Conservation (phyloP, 2,888 invertebrate species). For the Antheraea yamamai region DNA sequence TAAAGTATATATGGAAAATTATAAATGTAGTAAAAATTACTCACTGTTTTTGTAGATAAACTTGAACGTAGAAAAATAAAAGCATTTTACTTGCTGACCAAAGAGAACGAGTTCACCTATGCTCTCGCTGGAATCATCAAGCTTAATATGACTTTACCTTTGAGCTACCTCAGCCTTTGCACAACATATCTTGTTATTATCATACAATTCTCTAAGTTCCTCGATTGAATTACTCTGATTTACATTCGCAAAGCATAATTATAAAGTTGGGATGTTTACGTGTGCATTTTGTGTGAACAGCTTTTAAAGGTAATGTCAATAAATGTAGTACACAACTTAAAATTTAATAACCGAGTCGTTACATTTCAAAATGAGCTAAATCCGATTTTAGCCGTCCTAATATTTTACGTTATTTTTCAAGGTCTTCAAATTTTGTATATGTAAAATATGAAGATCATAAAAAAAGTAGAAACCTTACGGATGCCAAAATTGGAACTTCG, state of each 20-base stretch:
- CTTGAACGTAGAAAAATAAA: conserved; percentile 61
- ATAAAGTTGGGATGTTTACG: background rate
- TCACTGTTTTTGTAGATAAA: conserved; percentile 51
- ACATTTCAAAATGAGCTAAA: too few species aligned
- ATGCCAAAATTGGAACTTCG: too few species aligned
- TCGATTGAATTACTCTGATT: conserved; percentile 45
- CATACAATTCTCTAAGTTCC: conserved; percentile 70
- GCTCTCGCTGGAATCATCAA: conserved; percentile 63
- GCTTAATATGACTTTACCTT: conserved; percentile 68
- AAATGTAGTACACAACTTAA: too few species aligned
- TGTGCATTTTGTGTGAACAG: background rate
- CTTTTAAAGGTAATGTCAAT: too few species aligned
- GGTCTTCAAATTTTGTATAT: too few species aligned
- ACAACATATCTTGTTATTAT: conserved; percentile 69
- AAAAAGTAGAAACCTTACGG: too few species aligned
- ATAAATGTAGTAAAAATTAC: background rate
- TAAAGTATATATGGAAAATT: too few species aligned
- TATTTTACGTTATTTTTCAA: too few species aligned
- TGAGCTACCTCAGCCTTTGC: conserved; percentile 65
- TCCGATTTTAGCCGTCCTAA: too few species aligned
- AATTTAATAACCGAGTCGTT: too few species aligned
- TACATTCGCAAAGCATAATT: background rate
- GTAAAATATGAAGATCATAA: too few species aligned
- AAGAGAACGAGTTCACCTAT: conserved; percentile 63
- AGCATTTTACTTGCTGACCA: conserved; percentile 63